Evolutionary conservation across 2,113 vertebrate species (phyloP), one percentile per base, ranked within the genome.

Genomic region (Halcyon senegalensis): DNA sequence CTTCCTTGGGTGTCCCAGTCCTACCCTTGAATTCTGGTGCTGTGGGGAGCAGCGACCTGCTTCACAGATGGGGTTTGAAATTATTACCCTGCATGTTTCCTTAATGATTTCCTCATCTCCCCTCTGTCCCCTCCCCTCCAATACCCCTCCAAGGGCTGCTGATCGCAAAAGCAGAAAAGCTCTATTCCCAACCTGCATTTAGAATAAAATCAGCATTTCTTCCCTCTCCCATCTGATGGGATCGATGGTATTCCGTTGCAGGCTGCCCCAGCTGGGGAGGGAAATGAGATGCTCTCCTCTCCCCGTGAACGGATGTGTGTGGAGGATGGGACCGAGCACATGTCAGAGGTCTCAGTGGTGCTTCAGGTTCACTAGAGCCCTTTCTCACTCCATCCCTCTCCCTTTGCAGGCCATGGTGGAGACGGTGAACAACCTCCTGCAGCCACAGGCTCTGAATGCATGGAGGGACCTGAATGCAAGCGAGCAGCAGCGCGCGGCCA

Each of bases 361-460:
- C 43, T 51, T 58, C 15, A 13, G 37, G 56, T n/a, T 94, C 55
- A 12, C 84, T 76, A 14, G 84, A 96, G 73, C 91, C 68, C 46
- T 91, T 82, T 90, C 75, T 96, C 75, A 92, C 91, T 96, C 21
- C 31, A 27, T 67, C 77, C 48, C 7, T 95, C 91, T 91, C 51
- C 91, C 87, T 86, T 64, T 86, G 31, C 97, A 99, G 99, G 99
- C 99, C 39, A 99, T 99, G 99, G 99, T 99, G 90, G 99, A 99
- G 98, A 99, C 99, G 1, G 99, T 99, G 94, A 99, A 99, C 98
- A 99, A 99, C 96, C 97, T 99, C 68, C 98, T 99, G 64, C 99
- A 99, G 96, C 99, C 99, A 0, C 98, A 99, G 96, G 99, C 99
- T 46, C 97, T 98, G 96, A 97, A 98, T 4, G 99, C 99, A 0